These are phyloP conservation scores for Isichthys henryi DNA, from an alignment of 2,113 vertebrate species.

Conservation along the genomic window DNA sequence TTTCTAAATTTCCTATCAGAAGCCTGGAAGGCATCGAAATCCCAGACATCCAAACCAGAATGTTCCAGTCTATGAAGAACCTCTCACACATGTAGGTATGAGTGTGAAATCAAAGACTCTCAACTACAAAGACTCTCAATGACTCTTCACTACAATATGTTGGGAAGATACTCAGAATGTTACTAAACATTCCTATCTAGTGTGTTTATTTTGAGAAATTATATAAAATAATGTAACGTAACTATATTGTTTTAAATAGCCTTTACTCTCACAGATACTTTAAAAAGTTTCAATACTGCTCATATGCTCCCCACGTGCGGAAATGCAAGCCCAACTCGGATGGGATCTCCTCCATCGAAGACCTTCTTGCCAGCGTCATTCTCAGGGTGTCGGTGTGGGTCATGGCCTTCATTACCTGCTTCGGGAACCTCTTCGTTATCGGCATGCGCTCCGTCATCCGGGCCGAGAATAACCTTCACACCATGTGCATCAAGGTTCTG, in stretches of 20 bases:
- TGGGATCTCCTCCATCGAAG: constrained; percentile 75
- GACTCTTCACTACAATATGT: background rate
- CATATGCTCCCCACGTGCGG: constrained; percentile 67
- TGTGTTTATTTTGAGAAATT: background rate
- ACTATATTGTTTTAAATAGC: background rate
- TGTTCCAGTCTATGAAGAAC: constrained; percentile 67
- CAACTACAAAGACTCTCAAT: background rate
- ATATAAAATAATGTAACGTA: background rate
- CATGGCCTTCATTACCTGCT: constrained; percentile 73
- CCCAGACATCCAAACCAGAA: constrained; percentile 59
- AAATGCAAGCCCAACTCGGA: constrained; percentile 74
- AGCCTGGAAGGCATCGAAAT: constrained; percentile 68
- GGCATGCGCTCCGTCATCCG: constrained; percentile 73
- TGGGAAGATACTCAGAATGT: background rate
- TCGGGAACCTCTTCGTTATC: constrained; percentile 76
- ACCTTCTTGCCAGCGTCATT: constrained; percentile 70
- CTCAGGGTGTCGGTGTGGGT: constrained; percentile 77
- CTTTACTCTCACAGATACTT: constrained; percentile 64
- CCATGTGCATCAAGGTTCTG: constrained; percentile 74
- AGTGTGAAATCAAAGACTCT: background rate
- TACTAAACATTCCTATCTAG: background rate
- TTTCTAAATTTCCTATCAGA: constrained; percentile 36
- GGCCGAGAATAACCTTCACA: constrained; percentile 70
- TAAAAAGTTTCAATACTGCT: constrained; percentile 74
- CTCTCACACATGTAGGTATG: constrained; percentile 66